phyloP scores from a whole-genome alignment of 2,797 vertebrate species.

The Anniella stebbinsi region DNA sequence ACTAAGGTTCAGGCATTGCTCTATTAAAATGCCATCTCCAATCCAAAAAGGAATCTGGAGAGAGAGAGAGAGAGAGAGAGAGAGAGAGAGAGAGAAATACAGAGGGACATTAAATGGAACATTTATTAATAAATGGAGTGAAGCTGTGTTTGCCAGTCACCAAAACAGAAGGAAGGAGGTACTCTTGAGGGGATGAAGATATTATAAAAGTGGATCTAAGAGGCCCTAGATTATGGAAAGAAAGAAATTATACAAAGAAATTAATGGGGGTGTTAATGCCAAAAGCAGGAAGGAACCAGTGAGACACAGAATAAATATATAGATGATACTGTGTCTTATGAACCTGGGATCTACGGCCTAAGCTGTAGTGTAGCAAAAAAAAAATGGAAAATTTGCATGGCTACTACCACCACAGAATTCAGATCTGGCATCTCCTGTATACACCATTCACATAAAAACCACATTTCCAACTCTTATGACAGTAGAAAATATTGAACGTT shows the following conservation, averaged over 20 bases:
- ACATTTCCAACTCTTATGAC: not conserved
- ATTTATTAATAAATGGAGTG: not conserved
- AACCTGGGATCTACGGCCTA: not conserved
- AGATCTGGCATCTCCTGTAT: no score
- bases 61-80: not conserved
- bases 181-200: not conserved
- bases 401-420: not conserved
- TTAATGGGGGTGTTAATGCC: not conserved
- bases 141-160: not conserved
- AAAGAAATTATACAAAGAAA: not conserved
- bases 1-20: constrained; percentile 2
- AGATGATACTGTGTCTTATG: not conserved
- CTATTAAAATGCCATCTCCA: constrained; percentile 32
- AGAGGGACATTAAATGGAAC: not conserved
- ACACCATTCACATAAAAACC: not conserved
- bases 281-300: constrained; percentile 5
- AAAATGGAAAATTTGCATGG: not conserved
- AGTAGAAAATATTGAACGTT: not conserved
- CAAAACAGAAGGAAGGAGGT: not conserved
- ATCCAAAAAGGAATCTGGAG: constrained; percentile 17
- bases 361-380: not conserved
- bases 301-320: not conserved
- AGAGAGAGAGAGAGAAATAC: not conserved
- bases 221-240: not conserved
- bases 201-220: not conserved